Base-by-base conservation (phyloP, 1,140 invertebrate species). In the Proctacanthus coquilletti region DNA sequence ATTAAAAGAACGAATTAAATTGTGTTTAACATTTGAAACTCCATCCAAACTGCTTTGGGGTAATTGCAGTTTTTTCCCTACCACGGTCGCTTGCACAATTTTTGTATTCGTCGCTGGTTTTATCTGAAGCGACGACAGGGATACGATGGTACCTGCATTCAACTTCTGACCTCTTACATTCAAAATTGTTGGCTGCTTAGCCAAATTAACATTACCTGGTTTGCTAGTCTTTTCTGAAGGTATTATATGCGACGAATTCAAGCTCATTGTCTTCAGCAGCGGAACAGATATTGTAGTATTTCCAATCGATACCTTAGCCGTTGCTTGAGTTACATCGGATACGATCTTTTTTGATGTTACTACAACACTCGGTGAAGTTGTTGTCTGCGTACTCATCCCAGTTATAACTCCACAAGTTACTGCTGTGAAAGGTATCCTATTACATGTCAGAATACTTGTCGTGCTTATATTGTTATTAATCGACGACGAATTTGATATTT, bases 261-360 rank as follows among this genome's bases (percentile, higher is more conserved):
- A 41, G 23, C 33, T 41, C 30, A 68, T 45, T 27, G 59, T 68
- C 44, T 70, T 71, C n/a, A 72, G 46, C 25, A 72, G 56, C 5
- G 70, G 70, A 20, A 72, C 70, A 9, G 70, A 71, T 41, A 72
- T 72, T 13, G 68, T 71, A 45, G 69, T 68, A 46, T 71, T 71
- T 9, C 68, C 69, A 36, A 72, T 71, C 3, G 69, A 71, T 11
- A 71, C 69, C 17, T 60, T 60, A 18, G 57, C 55, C 34, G 56
- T 56, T 5, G 53, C 53, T 39, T 57, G 53, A 5, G 50, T 59
- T 2, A 53, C 50, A 30, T 56, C 52, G 9, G 49, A 29, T 18
- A 53, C n/a, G n/a, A n/a, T 36, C 36, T 52, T 57, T 23, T 57
- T 57, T 23, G 51, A 45, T 13, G 50, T 53, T 3, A 53, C 48